phyloP scores from a whole-genome alignment of 2,113 vertebrate genomes.

The Empidonax alnorum region DNA sequence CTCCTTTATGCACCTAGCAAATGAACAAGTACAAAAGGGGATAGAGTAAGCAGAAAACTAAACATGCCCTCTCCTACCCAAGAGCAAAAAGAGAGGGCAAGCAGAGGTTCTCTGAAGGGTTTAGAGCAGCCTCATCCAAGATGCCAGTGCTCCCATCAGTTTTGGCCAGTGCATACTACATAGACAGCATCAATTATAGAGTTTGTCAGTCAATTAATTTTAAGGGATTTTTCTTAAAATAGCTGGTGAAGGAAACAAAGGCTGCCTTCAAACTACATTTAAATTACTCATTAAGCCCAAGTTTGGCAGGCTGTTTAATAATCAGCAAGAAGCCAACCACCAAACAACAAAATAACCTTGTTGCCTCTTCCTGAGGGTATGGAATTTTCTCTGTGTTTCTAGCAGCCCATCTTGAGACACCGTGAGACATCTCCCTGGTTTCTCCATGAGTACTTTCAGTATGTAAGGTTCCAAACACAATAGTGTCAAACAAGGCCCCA shows the following conservation, averaged over 20 bases:
- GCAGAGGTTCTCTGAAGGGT: constrained; percentile 29
- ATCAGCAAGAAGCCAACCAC: neutral
- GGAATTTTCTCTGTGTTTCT: neutral
- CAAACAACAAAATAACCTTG: neutral
- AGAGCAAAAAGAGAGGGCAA: constrained; percentile 23
- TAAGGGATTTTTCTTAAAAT: constrained; percentile 18
- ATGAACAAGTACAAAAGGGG: constrained; percentile 67
- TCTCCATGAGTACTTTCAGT: neutral
- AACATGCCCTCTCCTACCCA: constrained; percentile 62
- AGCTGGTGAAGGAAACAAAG: constrained; percentile 28
- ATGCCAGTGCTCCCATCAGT: neutral
- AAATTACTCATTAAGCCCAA: neutral
- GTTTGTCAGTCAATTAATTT: constrained; percentile 23
- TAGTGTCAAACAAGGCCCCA: neutral
- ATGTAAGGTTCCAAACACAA: neutral
- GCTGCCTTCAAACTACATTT: constrained; percentile 30
- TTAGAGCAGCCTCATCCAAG: neutral
- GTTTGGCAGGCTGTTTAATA: neutral
- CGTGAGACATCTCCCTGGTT: neutral
- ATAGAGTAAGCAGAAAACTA: constrained; percentile 69
- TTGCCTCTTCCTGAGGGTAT: neutral
- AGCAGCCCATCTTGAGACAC: neutral
- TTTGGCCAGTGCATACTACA: neutral
- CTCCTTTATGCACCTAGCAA: constrained; percentile 66
- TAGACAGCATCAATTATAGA: constrained; percentile 23